Base-by-base conservation (phyloP, 2,797 vertebrate species). In the Delichon dasypus region DNA sequence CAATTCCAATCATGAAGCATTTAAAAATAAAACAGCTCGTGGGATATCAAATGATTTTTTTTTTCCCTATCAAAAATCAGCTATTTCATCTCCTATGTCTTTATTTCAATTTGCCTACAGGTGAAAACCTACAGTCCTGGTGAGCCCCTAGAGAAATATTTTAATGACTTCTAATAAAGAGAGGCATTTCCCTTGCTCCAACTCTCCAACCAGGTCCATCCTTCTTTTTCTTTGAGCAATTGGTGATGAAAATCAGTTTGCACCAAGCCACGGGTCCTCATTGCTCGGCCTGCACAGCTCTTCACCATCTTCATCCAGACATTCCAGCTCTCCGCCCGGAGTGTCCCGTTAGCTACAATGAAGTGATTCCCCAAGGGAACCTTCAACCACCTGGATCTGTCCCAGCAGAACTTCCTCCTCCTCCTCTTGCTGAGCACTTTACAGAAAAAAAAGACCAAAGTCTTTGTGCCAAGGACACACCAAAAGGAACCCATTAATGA, bases 21-120 rank as follows among this genome's bases (percentile, higher is more conserved):
- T 96, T 90, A 88, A 85, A 93, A 93, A 40, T 34, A 74, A 86
- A 34, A 89, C 78, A 75, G 36, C 7, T 61, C 64, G 78, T 61
- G 32, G 23, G 16, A 82, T 16, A 73, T 6, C 79, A 96, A 77
- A 11, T 87, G 38, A 44, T 7, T 74, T 26, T 67, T 14, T 71
- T 14, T 71, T 36, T 7, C 47, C 44, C 61, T 36, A 12, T 22
- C n/a, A 95, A 76, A 47, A 77, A 70, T 32, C 27, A 71, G 13
- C 38, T 51, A 73, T 70, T 93, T 90, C 1, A 54, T 26, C 40
- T 91, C 40, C 76, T 65, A 73, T 0, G 1, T 42, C 66, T 68
- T 58, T 47, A 30, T 78, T 93, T 88, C 51, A 38, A 12, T 8
- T 47, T 75, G 48, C 13, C 13, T 55, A 55, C 30, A 29, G 48